Base-by-base conservation (phyloP, 2,888 invertebrate genomes). In the Tenthredo notha region DNA sequence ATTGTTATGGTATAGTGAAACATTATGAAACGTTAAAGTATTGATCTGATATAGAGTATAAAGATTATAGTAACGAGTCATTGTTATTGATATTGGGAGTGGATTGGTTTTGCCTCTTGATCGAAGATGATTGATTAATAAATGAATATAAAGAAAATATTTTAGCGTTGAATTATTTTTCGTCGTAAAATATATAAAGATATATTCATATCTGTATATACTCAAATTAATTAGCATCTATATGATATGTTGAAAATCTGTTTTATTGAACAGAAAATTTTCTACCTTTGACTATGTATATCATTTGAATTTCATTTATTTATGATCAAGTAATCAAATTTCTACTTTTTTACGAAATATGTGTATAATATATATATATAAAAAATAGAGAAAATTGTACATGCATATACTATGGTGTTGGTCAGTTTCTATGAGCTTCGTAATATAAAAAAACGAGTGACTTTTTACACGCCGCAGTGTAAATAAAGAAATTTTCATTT, bases 61-160 rank as follows among this genome's bases (percentile, higher is more conserved):
- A 61, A 40, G 61, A 25, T 80, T 61, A 15, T 25, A 25, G n/a
- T 80, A 80, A 80, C 61, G 80, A 58, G 37, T 21, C 80, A 61
- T 21, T 80, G 80, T 80, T 61, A 61, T 61, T 80, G 78, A 80
- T 15, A 25, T 80, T 80, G 61, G 15, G 7, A 77, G 29, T 80
- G 37, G 61, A 80, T 61, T 25, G 15, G n/a, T 80, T 21, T 80
- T 40, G 50, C 21, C 61, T 58, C 58, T 61, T 61, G 61, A 80
- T 61, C 77, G 33, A 80, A 50, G 40, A 61, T 61, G 47, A 80
- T 54, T 77, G 43, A 80, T 58, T 80, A 61, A 80, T 80, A 21
- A 33, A 61, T 21, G 12, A 15, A 80, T 5, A 9, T 5, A 9
- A n/a, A 80, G 18, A 9, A 21, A 25, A 33, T 70, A 29, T 18